Evolutionary conservation across 2,797 vertebrate species (phyloP).

Genomic region (Enteromius afrohamiltoni): DNA sequence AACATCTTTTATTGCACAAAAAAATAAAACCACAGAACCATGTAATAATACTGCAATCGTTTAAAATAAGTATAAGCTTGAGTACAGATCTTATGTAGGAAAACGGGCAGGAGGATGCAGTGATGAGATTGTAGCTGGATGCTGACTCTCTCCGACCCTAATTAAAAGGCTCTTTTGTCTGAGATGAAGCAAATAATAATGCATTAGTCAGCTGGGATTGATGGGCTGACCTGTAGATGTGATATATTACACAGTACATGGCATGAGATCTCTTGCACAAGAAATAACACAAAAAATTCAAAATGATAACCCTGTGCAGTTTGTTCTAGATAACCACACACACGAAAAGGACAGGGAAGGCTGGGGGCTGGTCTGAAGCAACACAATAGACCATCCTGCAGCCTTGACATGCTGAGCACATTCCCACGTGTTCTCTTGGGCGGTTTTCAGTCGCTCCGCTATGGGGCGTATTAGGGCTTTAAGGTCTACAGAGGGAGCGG

Average conservation of each 20-base stretch:
- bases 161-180: not conserved
- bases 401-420: constrained; percentile 26
- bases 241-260: constrained; percentile 12
- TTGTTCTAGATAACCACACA: constrained; percentile 1
- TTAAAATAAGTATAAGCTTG: not conserved
- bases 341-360: not conserved
- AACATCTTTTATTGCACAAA: constrained; percentile 50
- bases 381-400: constrained; percentile 12
- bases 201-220: not conserved
- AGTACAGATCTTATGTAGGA: constrained; percentile 2
- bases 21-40: constrained; percentile 42
- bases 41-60: constrained; percentile 27
- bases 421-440: constrained; percentile 29
- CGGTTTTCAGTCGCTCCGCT: constrained; percentile 62
- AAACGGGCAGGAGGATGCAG: constrained; percentile 22
- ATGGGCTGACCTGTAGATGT: constrained; percentile 12
- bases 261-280: constrained; percentile 30
- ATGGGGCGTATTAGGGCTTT: constrained; percentile 65
- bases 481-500: constrained; percentile 27
- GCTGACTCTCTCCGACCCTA: constrained; percentile 46
- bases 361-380: not conserved
- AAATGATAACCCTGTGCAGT: constrained; percentile 1
- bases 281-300: not conserved
- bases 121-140: constrained; percentile 34
- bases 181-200: not conserved